Conservation (phyloP, 2,797 vertebrate species). For the Phataginus tetradactyla region DNA sequence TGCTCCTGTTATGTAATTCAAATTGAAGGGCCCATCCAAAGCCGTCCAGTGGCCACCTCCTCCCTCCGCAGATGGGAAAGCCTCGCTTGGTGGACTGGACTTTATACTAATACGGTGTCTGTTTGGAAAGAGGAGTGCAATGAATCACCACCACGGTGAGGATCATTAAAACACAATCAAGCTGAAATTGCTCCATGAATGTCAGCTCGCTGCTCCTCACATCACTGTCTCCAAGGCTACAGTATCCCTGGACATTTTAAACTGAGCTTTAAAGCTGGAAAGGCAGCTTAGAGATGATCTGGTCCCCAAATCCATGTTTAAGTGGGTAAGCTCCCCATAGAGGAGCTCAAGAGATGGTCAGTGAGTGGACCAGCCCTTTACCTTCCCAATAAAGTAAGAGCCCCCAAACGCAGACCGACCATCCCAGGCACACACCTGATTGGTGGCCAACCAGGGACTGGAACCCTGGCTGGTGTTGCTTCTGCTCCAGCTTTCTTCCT, state of each 20-base stretch:
- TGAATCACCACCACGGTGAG: not conserved
- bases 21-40: not conserved
- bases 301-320: not conserved
- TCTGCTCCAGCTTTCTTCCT: no score
- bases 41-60: not conserved
- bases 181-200: not conserved
- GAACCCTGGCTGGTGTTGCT: not conserved
- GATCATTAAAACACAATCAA: not conserved
- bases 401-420: not conserved
- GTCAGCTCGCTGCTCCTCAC: not conserved
- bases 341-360: not conserved
- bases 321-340: not conserved
- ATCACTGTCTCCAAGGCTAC: not conserved
- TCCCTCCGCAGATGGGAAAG: not conserved
- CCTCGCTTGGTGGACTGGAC: not conserved
- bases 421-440: not conserved
- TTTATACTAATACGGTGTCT: not conserved
- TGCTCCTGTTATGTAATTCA: not conserved
- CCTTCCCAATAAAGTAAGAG: not conserved
- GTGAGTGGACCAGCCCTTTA: not conserved
- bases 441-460: not conserved
- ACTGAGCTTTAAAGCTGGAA: not conserved
- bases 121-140: not conserved
- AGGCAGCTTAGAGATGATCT: not conserved
- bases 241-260: not conserved